Conservation (phyloP, 2,797 vertebrate genomes). For the Moxostoma hubbsi region DNA sequence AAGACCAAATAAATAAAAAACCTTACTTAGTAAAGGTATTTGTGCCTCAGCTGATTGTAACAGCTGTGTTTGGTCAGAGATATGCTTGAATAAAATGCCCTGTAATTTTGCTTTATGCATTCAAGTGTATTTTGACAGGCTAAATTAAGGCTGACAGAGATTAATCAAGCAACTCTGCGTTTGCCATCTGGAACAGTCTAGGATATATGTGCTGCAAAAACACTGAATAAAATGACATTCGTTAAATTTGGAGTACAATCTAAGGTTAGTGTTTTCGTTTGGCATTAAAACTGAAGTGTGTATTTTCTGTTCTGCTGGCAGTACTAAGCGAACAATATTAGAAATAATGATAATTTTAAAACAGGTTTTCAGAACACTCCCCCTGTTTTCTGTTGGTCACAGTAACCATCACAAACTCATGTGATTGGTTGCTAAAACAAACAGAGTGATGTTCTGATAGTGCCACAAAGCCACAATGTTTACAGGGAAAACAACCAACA, state of each 20-base stretch:
- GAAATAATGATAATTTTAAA: no score
- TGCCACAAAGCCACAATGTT: no score
- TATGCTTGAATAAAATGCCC: conserved; percentile 2
- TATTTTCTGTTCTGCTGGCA: no score
- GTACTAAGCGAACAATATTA: no score
- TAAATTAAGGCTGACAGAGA: conserved; percentile 8
- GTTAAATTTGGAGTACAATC: neutral
- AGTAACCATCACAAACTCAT: no score
- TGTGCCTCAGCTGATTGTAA: neutral
- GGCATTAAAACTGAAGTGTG: neutral
- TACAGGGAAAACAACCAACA: no score
- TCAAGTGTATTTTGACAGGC: conserved; percentile 12
- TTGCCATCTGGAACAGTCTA: conserved; percentile 23
- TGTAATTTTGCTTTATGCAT: conserved; percentile 26
- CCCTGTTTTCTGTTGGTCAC: no score
- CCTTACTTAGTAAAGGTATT: neutral
- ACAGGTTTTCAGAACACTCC: no score
- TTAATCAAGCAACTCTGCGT: neutral
- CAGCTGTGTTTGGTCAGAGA: conserved; percentile 12
- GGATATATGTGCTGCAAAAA: conserved; percentile 13
- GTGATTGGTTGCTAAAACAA: no score
- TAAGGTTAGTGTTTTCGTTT: conserved; percentile 8
- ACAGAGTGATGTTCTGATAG: no score
- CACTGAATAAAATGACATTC: neutral
- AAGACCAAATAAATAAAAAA: no score